phyloP scores from a whole-genome alignment of 2,797 vertebrate species.

The Rhincodon typus region DNA sequence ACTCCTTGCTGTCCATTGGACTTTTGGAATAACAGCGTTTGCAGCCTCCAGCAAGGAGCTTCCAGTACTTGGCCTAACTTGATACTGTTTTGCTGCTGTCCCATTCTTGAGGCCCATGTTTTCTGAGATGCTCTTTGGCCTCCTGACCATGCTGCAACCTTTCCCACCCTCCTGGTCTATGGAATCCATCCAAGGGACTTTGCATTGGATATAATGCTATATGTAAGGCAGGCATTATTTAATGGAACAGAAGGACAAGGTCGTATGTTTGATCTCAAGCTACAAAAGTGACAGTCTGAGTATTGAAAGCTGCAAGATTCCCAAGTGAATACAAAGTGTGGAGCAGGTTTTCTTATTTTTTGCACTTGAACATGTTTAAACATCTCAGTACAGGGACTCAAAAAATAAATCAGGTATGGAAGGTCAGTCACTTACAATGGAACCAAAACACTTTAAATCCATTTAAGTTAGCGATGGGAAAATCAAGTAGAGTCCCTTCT shows the following conservation, averaged over 20 bases:
- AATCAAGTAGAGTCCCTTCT: neutral
- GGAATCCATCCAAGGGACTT: neutral
- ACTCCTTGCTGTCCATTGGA: no score
- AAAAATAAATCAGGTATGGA: neutral
- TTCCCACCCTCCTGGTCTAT: neutral
- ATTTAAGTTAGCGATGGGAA: neutral
- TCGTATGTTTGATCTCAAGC: neutral
- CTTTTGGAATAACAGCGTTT: no score
- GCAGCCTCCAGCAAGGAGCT: no score
- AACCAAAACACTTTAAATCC: neutral
- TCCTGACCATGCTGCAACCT: no score
- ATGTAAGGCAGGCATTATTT: neutral
- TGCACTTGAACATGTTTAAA: neutral
- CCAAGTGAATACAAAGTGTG: neutral
- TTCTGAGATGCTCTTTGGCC: no score
- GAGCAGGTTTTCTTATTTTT: neutral
- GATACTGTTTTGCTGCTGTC: no score
- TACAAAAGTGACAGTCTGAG: neutral
- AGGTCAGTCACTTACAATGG: neutral
- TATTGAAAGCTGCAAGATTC: neutral
- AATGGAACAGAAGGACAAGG: neutral
- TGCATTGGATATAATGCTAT: neutral
- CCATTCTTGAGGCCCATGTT: no score
- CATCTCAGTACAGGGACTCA: neutral
- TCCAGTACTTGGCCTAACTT: no score